phyloP scores from a whole-genome alignment of 2,888 invertebrate species.

The Cinara cedri region DNA sequence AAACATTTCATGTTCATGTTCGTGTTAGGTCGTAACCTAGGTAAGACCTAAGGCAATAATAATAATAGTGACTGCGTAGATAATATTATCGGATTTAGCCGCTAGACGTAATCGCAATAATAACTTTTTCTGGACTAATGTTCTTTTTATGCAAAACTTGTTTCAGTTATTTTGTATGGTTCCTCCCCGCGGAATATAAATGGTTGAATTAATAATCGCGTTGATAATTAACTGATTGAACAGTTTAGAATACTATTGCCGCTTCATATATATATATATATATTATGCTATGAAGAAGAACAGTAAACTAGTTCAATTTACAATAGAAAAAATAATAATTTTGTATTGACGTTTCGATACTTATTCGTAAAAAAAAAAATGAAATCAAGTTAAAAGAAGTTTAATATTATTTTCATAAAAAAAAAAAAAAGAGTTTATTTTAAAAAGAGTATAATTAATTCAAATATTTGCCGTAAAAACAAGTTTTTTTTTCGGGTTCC shows the following conservation, averaged over 20 bases:
- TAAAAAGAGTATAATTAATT: not conserved
- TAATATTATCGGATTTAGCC: constrained; percentile 30
- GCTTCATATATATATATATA: too few species aligned
- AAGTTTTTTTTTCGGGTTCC: not conserved
- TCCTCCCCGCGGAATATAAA: not conserved
- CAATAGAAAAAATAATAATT: too few species aligned
- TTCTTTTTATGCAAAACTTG: constrained; percentile 24
- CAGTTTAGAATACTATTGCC: too few species aligned
- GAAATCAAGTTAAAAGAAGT: not conserved
- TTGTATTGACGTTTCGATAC: not conserved
- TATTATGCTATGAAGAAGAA: too few species aligned
- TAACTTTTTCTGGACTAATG: constrained; percentile 12
- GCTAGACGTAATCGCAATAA: constrained; percentile 19
- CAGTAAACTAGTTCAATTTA: too few species aligned
- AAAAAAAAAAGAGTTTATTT: not conserved
- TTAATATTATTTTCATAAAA: not conserved
- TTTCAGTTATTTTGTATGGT: not conserved
- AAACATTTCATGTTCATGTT: constrained; percentile 12
- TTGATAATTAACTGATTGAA: constrained; percentile 6
- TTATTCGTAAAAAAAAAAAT: not conserved
- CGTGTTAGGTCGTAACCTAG: not conserved
- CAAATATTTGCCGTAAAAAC: too few species aligned
- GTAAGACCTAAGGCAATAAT: constrained; percentile 7
- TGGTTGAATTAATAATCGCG: not conserved
- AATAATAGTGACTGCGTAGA: not conserved